Evolutionary conservation across 2,113 vertebrate genomes (phyloP), one percentile per base, ranked within the genome.

Genomic region (Oncorhynchus mykiss): DNA sequence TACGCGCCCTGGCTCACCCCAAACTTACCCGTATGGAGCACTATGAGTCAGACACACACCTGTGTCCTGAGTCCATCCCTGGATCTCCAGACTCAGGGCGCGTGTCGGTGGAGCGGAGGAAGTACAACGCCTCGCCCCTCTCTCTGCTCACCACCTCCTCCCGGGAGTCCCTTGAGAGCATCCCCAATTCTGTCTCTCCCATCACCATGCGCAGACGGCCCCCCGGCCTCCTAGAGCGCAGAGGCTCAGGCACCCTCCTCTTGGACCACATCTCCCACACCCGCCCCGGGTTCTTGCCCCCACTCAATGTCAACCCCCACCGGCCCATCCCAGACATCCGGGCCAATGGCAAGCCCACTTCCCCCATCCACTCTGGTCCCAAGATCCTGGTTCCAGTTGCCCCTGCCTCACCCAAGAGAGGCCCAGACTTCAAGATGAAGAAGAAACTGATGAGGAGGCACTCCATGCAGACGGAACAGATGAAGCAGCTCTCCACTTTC

Each of bases 391-490:
- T 95, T 66, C 95, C 95, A 0, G 82, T 93, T 29, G 94, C 92
- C 4, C 95, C 95, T 0, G 80, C 91, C 2, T 97, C 96, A 0
- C 96, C 96, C 5, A 95, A 94, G 80, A 88, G 93, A 2, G 90
- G 89, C 29, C 85, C 86, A 0, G 94, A 95, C 70, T 93, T 93
- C 82, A 97, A 95, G 89, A 91, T 90, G 75, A 96, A 96, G 90
- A 95, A 96, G 88, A 97, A 97, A 84, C 88, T 98, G 78, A 91
- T 95, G 90, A 94, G 96, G 71, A 93, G 96, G 57, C 96, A 98
- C 84, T 98, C 96, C 1, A 98, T 98, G 96, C 96, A 98, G 87
- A 95, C 96, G 0, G 96, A 98, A 84, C 96, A 97, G 87, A 95
- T 98, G 90, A 95, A 96, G 76, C 95, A 96, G 80, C 91, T 98